These are phyloP conservation scores for Protosalanx chinensis DNA, from an alignment of 2,797 vertebrate genomes.

Conservation along the genomic window DNA sequence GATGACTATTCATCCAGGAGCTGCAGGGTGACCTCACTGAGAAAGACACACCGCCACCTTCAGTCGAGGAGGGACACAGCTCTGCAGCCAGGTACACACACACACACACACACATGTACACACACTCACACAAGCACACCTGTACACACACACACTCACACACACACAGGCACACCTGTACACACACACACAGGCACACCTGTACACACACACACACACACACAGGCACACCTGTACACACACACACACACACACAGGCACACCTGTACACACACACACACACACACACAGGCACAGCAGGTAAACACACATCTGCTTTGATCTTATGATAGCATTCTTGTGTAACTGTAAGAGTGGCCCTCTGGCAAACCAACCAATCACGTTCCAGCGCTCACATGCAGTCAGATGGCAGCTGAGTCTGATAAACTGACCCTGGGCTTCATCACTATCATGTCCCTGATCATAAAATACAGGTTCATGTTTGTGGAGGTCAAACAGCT, in stretches of 20 bases:
- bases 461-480: too few species aligned
- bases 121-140: constrained; percentile 1
- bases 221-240: too few species aligned
- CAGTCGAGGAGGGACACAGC: constrained; percentile 56
- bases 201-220: too few species aligned
- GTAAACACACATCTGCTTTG: constrained; percentile 13
- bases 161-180: not conserved
- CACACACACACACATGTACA: constrained; percentile 13
- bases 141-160: constrained; percentile 14
- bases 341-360: constrained; percentile 40
- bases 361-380: constrained; percentile 33
- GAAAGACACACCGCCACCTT: constrained; percentile 70
- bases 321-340: constrained; percentile 27
- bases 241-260: not conserved
- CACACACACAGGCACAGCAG: not conserved
- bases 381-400: constrained; percentile 33
- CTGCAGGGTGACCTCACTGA: constrained; percentile 57
- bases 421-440: constrained; percentile 27
- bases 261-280: not conserved
- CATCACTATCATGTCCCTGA: too few species aligned
- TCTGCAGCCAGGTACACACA: constrained; percentile 58
- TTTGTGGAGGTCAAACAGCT: too few species aligned
- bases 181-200: constrained; percentile 1
- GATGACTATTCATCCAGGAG: constrained; percentile 77
- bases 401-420: not conserved